These are phyloP conservation scores for Epinephelus cyanopodus DNA, from an alignment of 2,113 vertebrate species.

Conservation along the genomic window DNA sequence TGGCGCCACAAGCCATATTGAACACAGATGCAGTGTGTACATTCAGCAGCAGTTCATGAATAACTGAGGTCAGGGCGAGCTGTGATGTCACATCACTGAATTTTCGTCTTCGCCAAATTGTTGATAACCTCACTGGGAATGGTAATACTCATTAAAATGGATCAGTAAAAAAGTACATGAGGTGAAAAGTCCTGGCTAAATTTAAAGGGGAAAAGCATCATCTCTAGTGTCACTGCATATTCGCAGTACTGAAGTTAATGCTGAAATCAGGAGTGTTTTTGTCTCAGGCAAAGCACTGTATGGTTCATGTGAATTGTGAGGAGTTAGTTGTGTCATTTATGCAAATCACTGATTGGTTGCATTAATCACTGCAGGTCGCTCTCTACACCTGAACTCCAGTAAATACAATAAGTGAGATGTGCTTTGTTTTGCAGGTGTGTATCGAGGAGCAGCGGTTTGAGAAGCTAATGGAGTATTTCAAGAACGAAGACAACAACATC, in stretches of 20 bases:
- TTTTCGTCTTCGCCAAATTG: slow-evolving; percentile 2
- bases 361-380: background rate
- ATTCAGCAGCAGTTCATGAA: slow-evolving; percentile 4
- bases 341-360: background rate
- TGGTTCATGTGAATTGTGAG: background rate
- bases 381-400: background rate
- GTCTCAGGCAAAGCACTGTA: background rate
- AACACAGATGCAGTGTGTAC: slow-evolving; percentile 3
- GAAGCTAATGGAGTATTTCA: slow-evolving; percentile 98
- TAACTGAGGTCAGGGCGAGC: slow-evolving; percentile 2
- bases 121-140: background rate
- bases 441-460: slow-evolving; percentile 95
- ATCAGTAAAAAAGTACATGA: background rate
- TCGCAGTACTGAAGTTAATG: background rate
- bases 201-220: background rate
- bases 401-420: background rate
- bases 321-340: background rate
- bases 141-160: background rate
- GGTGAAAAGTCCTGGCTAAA: background rate
- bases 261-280: background rate
- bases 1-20: background rate
- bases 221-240: background rate
- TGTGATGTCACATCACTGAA: background rate
- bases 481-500: slow-evolving; percentile 98
- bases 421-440: slow-evolving; percentile 88